phyloP scores from a whole-genome alignment of 2,113 vertebrate genomes.

The Bungarus multicinctus region DNA sequence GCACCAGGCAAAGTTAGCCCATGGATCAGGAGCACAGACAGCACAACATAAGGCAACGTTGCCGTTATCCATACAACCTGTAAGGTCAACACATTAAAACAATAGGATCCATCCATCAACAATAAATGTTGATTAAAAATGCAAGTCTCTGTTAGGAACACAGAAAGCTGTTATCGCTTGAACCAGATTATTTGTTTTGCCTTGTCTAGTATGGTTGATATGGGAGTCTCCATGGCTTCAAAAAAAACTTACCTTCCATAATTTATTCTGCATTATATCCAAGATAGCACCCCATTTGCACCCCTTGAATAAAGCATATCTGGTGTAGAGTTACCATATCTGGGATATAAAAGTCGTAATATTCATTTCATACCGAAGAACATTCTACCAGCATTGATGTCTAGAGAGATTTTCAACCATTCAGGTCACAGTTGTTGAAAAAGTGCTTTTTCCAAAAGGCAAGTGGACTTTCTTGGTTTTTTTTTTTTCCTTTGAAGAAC shows the following conservation, averaged over 20 bases:
- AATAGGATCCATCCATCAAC: not conserved
- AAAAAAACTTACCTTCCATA: not conserved
- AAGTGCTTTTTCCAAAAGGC: not conserved
- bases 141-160: not conserved
- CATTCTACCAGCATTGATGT: not conserved
- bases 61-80: slow-evolving; percentile 99
- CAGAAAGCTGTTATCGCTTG: not conserved
- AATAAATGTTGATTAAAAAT: not conserved
- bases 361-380: not conserved
- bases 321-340: not conserved
- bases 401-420: not conserved
- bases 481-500: not conserved
- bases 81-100: slow-evolving; percentile 16
- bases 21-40: slow-evolving; percentile 91
- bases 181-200: not conserved
- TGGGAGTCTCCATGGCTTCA: not conserved
- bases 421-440: not conserved
- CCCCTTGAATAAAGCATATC: not conserved
- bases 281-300: not conserved
- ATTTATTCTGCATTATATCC: not conserved
- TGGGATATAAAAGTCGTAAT: not conserved
- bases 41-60: slow-evolving; percentile 93
- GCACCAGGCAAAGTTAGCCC: slow-evolving; percentile 92
- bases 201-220: not conserved
- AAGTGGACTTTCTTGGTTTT: not conserved